Evolutionary conservation across 2,888 invertebrate species (phyloP), one percentile per base, ranked within the genome.

Genomic region (Hydraecia micacea): DNA sequence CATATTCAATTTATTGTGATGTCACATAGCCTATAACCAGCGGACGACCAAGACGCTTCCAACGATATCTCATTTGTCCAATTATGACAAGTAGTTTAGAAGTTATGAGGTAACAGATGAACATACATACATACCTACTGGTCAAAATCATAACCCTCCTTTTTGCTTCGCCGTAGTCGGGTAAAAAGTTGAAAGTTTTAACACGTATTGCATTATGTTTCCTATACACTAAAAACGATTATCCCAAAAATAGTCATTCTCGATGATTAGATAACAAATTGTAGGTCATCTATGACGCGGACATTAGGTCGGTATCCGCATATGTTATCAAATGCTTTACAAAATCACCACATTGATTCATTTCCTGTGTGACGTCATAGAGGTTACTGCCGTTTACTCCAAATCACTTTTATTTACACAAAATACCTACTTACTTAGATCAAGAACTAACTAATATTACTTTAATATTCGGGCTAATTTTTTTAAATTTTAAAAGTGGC

Each of bases 321-420:
- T 77, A 55, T n/a, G 11, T 55, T 55, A 55, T 66, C 28, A 60
- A 60, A 65, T 63, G 55, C 11, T 79, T 25, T 15, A 79, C 42
- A 9, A 81, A 66, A 67, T 32, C 15, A 25, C 28, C 28, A 15
- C 9, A 5, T 52, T 67, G 75, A 79, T 60, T 81, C 75, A 81
- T 32, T 60, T 74, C 74, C 79, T 81, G 66, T 52, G 21, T 79
- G 52, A 36, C 52, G 42, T 81, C 58, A 73, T 18, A 42, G 13
- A 52, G 32, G 21, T 60, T 65, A 81, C 36, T 18, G n/a, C 52
- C 46, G 36, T 36, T 67, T 18, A 55, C 11, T 42, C 11, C 11
- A 62, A 49, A 60, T 49, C 11, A 4, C 9, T 65, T 21, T 11
- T 78, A 36, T 78, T 78, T 39, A 28, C 49, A n/a, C 67, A 49